Conservation (phyloP, 1,140 invertebrate species). For the Chymomyza costata region DNA sequence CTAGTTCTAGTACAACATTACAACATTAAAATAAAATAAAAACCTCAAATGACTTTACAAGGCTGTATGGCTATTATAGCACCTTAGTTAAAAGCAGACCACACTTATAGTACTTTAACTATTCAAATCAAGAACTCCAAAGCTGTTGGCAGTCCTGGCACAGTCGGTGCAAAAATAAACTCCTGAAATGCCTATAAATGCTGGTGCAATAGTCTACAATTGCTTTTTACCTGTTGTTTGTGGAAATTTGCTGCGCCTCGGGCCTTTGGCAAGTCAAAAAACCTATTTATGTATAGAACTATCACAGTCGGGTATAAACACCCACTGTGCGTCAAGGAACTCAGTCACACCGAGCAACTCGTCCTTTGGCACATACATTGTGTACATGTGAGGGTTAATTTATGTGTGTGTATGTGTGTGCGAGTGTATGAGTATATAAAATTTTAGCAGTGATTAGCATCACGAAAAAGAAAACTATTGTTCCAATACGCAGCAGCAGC, state of each 20-base stretch:
- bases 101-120: too few relatives aligned
- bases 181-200: too few relatives aligned
- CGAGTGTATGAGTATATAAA: slow-evolving; percentile 16
- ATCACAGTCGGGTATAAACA: slow-evolving; percentile 58
- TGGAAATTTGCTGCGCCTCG: slow-evolving; percentile 19
- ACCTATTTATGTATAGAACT: slow-evolving; percentile 7
- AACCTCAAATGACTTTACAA: too few relatives aligned
- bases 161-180: too few relatives aligned
- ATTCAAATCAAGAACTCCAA: too few relatives aligned
- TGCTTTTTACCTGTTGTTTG: slow-evolving; percentile 49
- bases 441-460: slow-evolving; percentile 70
- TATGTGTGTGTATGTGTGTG: slow-evolving; percentile 24
- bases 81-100: too few relatives aligned
- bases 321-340: slow-evolving; percentile 38
- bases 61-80: too few relatives aligned
- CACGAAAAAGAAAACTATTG: slow-evolving; percentile 61
- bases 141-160: too few relatives aligned
- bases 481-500: slow-evolving; percentile 59
- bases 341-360: slow-evolving; percentile 14
- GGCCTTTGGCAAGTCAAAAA: slow-evolving; percentile 20
- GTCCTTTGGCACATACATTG: slow-evolving; percentile 20
- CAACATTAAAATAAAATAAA: too few relatives aligned
- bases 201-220: too few relatives aligned
- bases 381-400: slow-evolving; percentile 45
- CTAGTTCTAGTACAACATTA: too few relatives aligned